Evolutionary conservation across 2,797 vertebrate genomes (phyloP), one percentile per base, ranked within the genome.

Genomic region (Darevskia nairensis): DNA sequence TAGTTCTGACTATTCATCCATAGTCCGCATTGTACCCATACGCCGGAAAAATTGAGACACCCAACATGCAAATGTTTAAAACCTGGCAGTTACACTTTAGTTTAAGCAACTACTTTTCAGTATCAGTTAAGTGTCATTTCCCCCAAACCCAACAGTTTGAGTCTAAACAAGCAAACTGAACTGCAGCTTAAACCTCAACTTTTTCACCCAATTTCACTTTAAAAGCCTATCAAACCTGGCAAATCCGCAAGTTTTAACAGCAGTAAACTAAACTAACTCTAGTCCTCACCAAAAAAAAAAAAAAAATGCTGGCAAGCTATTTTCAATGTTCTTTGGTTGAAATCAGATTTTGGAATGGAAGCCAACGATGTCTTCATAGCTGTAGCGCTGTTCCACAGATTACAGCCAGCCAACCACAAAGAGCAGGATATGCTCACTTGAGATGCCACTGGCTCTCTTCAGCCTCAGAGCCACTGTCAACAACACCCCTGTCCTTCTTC

Each of bases 21-120:
- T 11, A 50, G 23, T 68, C 39, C 35, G 59, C 39, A 32, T 17
- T 44, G 11, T 41, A 80, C 64, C 35, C 85, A 92, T 50, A 46
- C 82, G 90, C 94, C 6, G 82, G 95, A 95, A 97, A 96, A 94
- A 90, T 50, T 95, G 89, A 95, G n/a, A 90, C 77, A 76, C n/a
- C 83, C 89, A 0, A 25, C 84, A 81, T 69, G 78, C 75, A 88
- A 8, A 5, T 86, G 29, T 89, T 89, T 86, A 89, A 91, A 91
- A 91, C 78, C 85, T 92, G 86, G 89, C 5, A 0, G 79, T 77
- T 92, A 87, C 29, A 59, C 41, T 85, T 90, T 72, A 90, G 80
- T 76, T 82, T 66, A 90, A 82, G 50, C 29, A 92, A 92, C 88
- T 92, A 91, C 92, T 88, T 87, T 89, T 91, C 93, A 90, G 88